phyloP scores from a whole-genome alignment of 2,888 invertebrate genomes.

The Cheilosia variabilis region DNA sequence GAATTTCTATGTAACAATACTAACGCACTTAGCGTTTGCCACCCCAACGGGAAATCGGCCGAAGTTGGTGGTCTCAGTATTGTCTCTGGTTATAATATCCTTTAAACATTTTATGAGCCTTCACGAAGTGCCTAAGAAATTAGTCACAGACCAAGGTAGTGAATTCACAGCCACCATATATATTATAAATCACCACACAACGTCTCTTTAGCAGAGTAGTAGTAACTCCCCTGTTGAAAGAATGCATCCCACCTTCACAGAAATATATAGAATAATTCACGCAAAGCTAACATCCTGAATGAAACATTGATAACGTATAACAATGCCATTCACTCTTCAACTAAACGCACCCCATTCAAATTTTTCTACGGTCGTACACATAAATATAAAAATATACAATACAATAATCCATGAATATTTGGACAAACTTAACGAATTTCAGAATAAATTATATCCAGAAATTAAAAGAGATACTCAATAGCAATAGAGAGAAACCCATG shows the following conservation, averaged over 20 bases:
- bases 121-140: too few species aligned
- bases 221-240: slow-evolving; percentile 21
- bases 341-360: background rate
- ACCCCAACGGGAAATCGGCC: too few species aligned
- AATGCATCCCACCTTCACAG: slow-evolving; percentile 3
- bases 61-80: too few species aligned
- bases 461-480: slow-evolving; percentile 7
- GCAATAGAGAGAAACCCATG: background rate
- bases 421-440: slow-evolving; percentile 11
- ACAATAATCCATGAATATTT: background rate
- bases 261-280: slow-evolving; percentile 13
- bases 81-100: too few species aligned
- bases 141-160: slow-evolving; percentile 16
- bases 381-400: background rate
- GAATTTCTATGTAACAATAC: too few species aligned
- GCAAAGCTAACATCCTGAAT: background rate
- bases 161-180: background rate
- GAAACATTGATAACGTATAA: background rate
- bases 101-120: too few species aligned
- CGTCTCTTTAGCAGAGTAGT: too few species aligned
- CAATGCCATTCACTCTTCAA: background rate
- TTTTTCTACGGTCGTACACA: background rate
- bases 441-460: background rate
- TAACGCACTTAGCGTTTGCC: too few species aligned
- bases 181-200: too few species aligned